phyloP scores from a whole-genome alignment of 2,797 vertebrate species.

The Capromys pilorides region DNA sequence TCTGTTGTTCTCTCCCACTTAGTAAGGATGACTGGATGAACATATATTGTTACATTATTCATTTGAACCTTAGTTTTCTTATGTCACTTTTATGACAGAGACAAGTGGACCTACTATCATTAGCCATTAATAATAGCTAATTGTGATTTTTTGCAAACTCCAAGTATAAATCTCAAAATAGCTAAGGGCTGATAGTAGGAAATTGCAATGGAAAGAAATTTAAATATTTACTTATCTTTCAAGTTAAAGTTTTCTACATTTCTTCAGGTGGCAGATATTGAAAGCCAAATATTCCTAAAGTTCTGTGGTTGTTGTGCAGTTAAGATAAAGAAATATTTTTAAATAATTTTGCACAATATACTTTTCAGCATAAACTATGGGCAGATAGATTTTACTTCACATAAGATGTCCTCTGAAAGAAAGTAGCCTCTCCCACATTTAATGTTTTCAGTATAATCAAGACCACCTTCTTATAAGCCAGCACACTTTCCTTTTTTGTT shows the following conservation, averaged over 20 bases:
- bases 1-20: neutral
- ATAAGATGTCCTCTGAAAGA: neutral
- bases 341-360: neutral
- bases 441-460: neutral
- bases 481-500: neutral
- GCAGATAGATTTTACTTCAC: neutral
- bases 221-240: neutral
- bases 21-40: neutral
- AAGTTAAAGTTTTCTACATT: constrained; percentile 10
- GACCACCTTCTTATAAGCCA: neutral
- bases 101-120: neutral
- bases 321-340: neutral
- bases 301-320: neutral
- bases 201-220: neutral
- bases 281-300: neutral
- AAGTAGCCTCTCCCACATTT: neutral
- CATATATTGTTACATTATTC: neutral
- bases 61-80: neutral
- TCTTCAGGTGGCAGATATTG: neutral
- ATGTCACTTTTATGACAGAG: neutral
- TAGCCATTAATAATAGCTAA: constrained; percentile 13
- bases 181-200: neutral
- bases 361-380: neutral
- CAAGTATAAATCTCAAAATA: neutral
- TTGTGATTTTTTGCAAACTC: neutral